A percentile compares a stretch with the other conserved stretches of the same genome.
These are phyloP conservation scores for Drosophila kambysellisi DNA, from an alignment of 2,888 invertebrate genomes.

Conservation along the genomic window DNA sequence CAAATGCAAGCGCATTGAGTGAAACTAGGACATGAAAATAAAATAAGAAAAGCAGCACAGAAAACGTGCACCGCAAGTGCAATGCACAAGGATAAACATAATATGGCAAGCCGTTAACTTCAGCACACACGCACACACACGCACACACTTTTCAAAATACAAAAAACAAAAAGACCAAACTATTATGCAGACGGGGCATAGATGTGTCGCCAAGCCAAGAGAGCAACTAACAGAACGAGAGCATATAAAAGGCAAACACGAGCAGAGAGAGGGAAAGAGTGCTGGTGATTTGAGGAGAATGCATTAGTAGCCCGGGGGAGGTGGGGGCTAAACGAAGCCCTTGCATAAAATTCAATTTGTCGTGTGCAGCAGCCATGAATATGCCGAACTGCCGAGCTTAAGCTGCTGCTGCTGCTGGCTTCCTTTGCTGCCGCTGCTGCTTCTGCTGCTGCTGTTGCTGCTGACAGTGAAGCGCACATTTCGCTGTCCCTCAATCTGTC, in stretches of 20 bases:
- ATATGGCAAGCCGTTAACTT: conserved; percentile 40
- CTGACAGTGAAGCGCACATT: conserved; percentile 57
- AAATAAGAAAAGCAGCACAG: conserved; percentile 37
- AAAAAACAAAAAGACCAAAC: conserved; percentile 69
- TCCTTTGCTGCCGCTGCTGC: conserved; percentile 15
- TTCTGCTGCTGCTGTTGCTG: conserved; percentile 22
- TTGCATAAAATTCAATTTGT: conserved; percentile 82
- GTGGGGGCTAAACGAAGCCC: conserved; percentile 45
- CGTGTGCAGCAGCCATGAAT: conserved; percentile 81
- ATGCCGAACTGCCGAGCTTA: conserved; percentile 73
- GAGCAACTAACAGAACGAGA: conserved; percentile 10
- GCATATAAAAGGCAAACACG: not conserved
- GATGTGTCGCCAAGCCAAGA: conserved; percentile 57
- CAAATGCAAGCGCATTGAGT: conserved; percentile 45
- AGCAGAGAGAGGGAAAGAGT: conserved; percentile 10
- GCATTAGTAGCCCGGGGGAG: conserved; percentile 25
- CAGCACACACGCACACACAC: conserved; percentile 14
- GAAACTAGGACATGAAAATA: conserved; percentile 61
- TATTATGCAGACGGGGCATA: conserved; percentile 68
- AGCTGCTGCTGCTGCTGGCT: conserved; percentile 41
- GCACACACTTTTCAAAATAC: conserved; percentile 14
- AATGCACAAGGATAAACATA: conserved; percentile 62
- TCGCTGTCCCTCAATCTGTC: conserved; percentile 54
- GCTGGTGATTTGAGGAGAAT: conserved; percentile 31
- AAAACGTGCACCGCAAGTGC: conserved; percentile 51